Base-by-base conservation (phyloP, 1,140 invertebrate species). In the Penaeus vannamei region DNA sequence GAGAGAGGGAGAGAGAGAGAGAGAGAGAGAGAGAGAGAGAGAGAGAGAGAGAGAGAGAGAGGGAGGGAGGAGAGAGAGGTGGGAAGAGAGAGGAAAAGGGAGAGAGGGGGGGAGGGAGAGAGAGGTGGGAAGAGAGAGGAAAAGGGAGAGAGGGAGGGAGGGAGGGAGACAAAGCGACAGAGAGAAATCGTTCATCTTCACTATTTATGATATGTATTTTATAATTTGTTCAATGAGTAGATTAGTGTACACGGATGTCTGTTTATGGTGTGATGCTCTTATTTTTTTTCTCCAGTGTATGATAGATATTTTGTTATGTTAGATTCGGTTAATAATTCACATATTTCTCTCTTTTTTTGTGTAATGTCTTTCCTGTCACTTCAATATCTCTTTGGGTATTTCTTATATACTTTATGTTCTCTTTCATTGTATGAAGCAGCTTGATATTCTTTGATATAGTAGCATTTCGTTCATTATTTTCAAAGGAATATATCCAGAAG, bases 41-140 rank as follows among this genome's bases (percentile, higher is more conserved):
- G 42, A 29, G n/a, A 4, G 42, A 29, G n/a, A 0, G 22, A 29
- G 10, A 8, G 42, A 12, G n/a, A 8, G n/a, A 29, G n/a, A 8
- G n/a, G 72, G 36, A n/a, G 64, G 81, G 59, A 46, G 26, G 84
- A 72, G 64, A 72, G 84, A 72, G 64, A 72, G 77, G 60, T 1
- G 32, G 36, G 23, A n/a, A 42, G 64, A 72, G 64, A 69, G 62
- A 69, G 62, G 22, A 36, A 69, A 64, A 69, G 84, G 42, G 84
- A 76, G 84, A 66, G 82, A 84, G 82, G 64, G 82, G 64, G 82
- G 64, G 82, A 84, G 82, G 64, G 53, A 61, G 82, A 80, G n/a
- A 80, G n/a, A 42, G 36, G 36, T 2, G n/a, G 7, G n/a, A 7
- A 36, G 29, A 10, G 77, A 80, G 42, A 61, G 53, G 29, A 53